Evolutionary conservation across 2,888 invertebrate genomes (phyloP).

Genomic region (Liodrosophila aerea): DNA sequence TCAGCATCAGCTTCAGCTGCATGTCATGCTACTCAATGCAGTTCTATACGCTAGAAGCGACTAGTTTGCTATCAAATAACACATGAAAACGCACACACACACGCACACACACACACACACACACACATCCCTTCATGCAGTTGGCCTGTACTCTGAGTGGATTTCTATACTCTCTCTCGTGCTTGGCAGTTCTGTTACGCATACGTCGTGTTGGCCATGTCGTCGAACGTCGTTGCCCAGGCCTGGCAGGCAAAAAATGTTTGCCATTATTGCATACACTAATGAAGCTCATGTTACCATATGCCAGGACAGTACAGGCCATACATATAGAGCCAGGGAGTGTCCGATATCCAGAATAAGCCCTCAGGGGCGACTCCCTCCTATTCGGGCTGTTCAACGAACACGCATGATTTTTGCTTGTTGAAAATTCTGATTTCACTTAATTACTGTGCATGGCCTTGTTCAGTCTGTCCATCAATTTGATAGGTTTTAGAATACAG

Average conservation of each 20-base stretch:
- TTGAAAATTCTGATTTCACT: constrained; percentile 77
- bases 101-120: constrained; percentile 27
- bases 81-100: constrained; percentile 12
- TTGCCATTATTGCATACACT: constrained; percentile 78
- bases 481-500: constrained; percentile 63
- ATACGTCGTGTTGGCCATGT: constrained; percentile 61
- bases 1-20: constrained; percentile 27
- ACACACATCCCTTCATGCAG: neutral
- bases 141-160: constrained; percentile 16
- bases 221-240: constrained; percentile 55
- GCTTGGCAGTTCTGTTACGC: constrained; percentile 53
- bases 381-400: constrained; percentile 33
- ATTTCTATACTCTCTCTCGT: constrained; percentile 21
- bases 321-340: constrained; percentile 3
- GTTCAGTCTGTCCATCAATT: constrained; percentile 58
- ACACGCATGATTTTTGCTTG: constrained; percentile 76
- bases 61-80: constrained; percentile 70
- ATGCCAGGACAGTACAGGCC: constrained; percentile 8
- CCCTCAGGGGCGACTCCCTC: constrained; percentile 23
- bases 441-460: constrained; percentile 68
- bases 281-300: constrained; percentile 77
- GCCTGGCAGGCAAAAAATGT: constrained; percentile 78
- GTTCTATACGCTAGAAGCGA: constrained; percentile 37
- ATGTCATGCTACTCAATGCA: constrained; percentile 56
- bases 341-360: constrained; percentile 36